Evolutionary conservation across 2,888 invertebrate genomes (phyloP).

Genomic region (Cheilosia pagana): DNA sequence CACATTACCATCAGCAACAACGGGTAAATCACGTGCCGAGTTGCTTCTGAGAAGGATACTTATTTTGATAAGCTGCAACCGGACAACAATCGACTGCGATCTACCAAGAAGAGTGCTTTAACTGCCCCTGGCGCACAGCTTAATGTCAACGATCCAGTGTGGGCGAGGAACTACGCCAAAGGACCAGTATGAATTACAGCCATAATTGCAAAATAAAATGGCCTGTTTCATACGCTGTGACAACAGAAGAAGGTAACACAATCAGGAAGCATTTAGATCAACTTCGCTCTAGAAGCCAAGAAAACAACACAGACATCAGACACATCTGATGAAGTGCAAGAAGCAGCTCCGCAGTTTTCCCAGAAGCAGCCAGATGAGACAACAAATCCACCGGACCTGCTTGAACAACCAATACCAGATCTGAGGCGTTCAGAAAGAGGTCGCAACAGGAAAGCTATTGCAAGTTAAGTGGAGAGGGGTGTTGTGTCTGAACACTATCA

Average conservation of each 20-base stretch:
- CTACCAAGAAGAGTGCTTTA: neutral
- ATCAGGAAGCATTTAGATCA: constrained; percentile 2
- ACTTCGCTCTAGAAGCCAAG: constrained; percentile 1
- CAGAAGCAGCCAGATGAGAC: neutral
- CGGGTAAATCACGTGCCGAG: no score
- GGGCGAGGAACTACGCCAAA: constrained; percentile 8
- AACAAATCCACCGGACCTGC: no score
- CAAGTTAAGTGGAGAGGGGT: no score
- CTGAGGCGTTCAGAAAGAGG: no score
- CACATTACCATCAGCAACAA: no score
- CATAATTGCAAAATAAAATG: constrained; percentile 1
- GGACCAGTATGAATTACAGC: constrained; percentile 12
- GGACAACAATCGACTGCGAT: no score
- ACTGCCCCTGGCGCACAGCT: neutral
- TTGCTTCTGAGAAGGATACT: no score
- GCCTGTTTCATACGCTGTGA: constrained; percentile 5
- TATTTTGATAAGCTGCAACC: no score
- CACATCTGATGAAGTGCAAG: no score
- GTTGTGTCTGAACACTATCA: no score
- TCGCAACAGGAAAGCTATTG: no score
- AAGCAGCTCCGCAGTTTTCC: neutral
- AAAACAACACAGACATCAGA: neutral
- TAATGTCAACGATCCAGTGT: neutral
- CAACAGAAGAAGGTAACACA: neutral
- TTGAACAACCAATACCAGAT: no score